A percentile compares a stretch with the other conserved stretches of the same genome.
These are phyloP conservation scores for Oophaga pumilio DNA, from an alignment of 2,113 vertebrate species.

Conservation along the genomic window DNA sequence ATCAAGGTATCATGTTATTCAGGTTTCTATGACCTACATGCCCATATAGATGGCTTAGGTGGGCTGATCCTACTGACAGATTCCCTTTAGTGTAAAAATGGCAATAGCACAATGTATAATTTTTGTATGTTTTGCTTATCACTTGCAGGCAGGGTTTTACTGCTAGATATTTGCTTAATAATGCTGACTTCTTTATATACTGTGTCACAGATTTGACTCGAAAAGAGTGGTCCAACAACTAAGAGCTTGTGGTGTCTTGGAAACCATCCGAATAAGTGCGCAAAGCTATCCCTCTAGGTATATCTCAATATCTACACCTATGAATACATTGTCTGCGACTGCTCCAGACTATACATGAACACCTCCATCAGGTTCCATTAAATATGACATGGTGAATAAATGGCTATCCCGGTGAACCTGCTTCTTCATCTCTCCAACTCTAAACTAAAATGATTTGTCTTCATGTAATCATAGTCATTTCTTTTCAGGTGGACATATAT, in stretches of 20 bases:
- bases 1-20: too few species aligned
- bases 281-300: conserved; percentile 96
- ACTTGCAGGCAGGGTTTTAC: neutral
- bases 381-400: neutral
- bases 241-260: conserved; percentile 92
- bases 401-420: neutral
- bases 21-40: too few species aligned
- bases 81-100: too few species aligned
- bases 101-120: neutral
- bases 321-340: neutral
- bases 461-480: neutral
- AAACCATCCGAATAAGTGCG: conserved; percentile 93
- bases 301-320: neutral
- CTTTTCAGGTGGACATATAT: conserved; percentile 90
- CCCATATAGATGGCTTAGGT: too few species aligned
- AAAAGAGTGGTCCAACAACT: conserved; percentile 91
- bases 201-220: conserved; percentile 70
- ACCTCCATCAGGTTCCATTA: neutral
- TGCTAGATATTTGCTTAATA: neutral
- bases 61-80: too few species aligned
- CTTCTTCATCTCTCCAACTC: neutral
- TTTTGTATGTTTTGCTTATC: neutral
- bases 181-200: neutral
- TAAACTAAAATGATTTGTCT: neutral
- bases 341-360: neutral